phyloP scores from a whole-genome alignment of 2,797 vertebrate species.

The Periophthalmus magnuspinnatus region DNA sequence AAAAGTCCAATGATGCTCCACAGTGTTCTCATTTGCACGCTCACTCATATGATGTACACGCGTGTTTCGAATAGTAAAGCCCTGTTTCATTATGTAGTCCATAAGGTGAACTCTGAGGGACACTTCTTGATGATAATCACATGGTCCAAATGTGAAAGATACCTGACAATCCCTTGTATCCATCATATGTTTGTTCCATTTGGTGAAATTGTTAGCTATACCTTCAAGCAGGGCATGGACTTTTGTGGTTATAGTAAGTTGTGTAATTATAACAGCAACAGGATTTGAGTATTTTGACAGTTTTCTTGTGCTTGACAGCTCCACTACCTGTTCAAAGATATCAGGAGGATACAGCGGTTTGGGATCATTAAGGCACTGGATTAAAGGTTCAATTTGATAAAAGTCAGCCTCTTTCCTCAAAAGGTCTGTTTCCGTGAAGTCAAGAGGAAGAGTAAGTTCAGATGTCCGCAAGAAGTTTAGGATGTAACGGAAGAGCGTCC shows the following conservation, averaged over 20 bases:
- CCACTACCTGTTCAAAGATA: constrained; percentile 97
- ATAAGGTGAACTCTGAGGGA: constrained; percentile 94
- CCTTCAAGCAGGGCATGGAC: constrained; percentile 93
- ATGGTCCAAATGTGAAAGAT: constrained; percentile 98
- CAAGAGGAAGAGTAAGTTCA: constrained; percentile 91
- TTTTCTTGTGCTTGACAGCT: constrained; percentile 96
- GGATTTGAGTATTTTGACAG: constrained; percentile 99
- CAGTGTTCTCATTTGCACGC: constrained; percentile 97
- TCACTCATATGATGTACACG: constrained; percentile 99
- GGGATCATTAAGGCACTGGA: constrained; percentile 94
- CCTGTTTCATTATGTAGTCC: constrained; percentile 98
- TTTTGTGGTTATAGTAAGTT: constrained; percentile 95
- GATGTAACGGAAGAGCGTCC: constrained; percentile 95
- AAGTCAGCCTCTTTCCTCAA: constrained; percentile 97
- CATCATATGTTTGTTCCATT: constrained; percentile 99
- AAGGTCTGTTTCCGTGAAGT: constrained; percentile 96
- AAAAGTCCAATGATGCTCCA: constrained; percentile 99
- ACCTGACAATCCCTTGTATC: constrained; percentile 98
- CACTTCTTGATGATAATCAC: constrained; percentile 98
- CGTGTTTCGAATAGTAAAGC: constrained; percentile 95
- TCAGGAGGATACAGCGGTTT: constrained; percentile 94
- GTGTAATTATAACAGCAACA: constrained; percentile 96
- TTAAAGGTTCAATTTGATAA: constrained; percentile 96
- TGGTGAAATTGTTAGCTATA: constrained; percentile 96
- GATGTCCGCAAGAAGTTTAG: constrained; percentile 98